Percentiles rank a stretch among this genome's conserved stretches.
phyloP scores from a whole-genome alignment of 2,888 invertebrate genomes.

The Drosophila helvetica region DNA sequence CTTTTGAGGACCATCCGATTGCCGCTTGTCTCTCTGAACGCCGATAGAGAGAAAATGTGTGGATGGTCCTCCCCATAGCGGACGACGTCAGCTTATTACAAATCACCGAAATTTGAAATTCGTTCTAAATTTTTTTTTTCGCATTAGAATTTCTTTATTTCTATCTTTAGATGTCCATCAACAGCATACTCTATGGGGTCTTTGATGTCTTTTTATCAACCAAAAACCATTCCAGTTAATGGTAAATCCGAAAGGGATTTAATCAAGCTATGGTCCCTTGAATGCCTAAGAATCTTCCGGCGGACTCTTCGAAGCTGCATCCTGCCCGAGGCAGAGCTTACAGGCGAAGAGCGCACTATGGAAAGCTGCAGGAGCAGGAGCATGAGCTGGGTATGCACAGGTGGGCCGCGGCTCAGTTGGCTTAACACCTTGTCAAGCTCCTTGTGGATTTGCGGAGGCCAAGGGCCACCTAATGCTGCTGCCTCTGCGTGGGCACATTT shows the following conservation, averaged over 20 bases:
- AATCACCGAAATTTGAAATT: too few species aligned
- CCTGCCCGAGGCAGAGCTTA: constrained; percentile 20
- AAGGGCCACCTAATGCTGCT: constrained; percentile 32
- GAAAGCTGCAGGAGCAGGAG: neutral
- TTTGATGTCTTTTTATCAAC: neutral
- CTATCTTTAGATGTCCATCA: too few species aligned
- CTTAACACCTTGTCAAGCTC: constrained; percentile 73
- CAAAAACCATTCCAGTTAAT: neutral
- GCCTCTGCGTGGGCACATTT: too few species aligned
- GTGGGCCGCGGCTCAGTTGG: constrained; percentile 40
- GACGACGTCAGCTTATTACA: too few species aligned
- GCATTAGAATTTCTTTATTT: too few species aligned
- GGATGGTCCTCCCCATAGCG: too few species aligned
- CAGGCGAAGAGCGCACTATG: neutral
- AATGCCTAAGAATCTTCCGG: constrained; percentile 9
- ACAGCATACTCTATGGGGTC: neutral
- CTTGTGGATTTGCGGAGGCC: constrained; percentile 64
- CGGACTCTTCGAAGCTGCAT: constrained; percentile 1
- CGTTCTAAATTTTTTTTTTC: neutral
- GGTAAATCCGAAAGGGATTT: neutral
- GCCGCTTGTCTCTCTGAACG: too few species aligned
- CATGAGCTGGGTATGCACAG: neutral
- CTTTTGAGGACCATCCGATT: too few species aligned
- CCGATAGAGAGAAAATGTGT: too few species aligned
- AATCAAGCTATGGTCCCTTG: neutral